Conservation (phyloP, 2,113 vertebrate species). For the Periophthalmus modestus region DNA sequence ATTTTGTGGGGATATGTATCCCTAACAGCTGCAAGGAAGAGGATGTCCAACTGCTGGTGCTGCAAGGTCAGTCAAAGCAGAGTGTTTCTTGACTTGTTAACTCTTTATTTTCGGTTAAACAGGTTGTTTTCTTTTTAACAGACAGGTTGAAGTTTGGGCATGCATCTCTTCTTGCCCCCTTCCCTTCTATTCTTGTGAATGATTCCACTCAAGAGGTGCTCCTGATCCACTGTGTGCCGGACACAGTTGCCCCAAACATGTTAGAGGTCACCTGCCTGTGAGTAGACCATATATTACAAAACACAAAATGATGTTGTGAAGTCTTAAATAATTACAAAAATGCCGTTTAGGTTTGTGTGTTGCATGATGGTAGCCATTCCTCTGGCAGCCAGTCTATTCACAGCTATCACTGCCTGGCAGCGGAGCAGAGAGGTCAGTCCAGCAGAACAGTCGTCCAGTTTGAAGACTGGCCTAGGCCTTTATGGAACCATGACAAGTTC, state of each 20-base stretch:
- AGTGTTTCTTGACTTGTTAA: neutral
- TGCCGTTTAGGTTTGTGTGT: slow-evolving; percentile 76
- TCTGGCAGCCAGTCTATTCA: slow-evolving; percentile 72
- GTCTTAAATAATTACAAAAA: neutral
- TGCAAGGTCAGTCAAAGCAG: slow-evolving; percentile 68
- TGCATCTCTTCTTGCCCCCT: slow-evolving; percentile 73
- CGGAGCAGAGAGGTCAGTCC: slow-evolving; percentile 44
- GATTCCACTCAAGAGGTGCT: slow-evolving; percentile 70
- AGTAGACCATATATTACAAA: slow-evolving; percentile 45
- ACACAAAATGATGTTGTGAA: neutral
- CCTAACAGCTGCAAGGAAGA: slow-evolving; percentile 81
- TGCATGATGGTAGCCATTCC: slow-evolving; percentile 75
- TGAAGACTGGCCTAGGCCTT: slow-evolving; percentile 41
- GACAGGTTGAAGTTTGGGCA: slow-evolving; percentile 73
- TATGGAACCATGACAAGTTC: slow-evolving; percentile 65
- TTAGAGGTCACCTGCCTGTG: slow-evolving; percentile 79
- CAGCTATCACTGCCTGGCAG: slow-evolving; percentile 49
- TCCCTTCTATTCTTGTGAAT: slow-evolving; percentile 70
- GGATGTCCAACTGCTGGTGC: slow-evolving; percentile 75
- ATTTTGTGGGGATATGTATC: slow-evolving; percentile 83
- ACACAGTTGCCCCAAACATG: slow-evolving; percentile 43
- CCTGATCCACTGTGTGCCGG: slow-evolving; percentile 67
- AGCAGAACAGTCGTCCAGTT: slow-evolving; percentile 27
- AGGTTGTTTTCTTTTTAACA: slow-evolving; percentile 48
- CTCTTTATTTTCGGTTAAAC: neutral